These are phyloP conservation scores for Danaus melanippus DNA, from an alignment of 1,140 invertebrate genomes.

Conservation along the genomic window DNA sequence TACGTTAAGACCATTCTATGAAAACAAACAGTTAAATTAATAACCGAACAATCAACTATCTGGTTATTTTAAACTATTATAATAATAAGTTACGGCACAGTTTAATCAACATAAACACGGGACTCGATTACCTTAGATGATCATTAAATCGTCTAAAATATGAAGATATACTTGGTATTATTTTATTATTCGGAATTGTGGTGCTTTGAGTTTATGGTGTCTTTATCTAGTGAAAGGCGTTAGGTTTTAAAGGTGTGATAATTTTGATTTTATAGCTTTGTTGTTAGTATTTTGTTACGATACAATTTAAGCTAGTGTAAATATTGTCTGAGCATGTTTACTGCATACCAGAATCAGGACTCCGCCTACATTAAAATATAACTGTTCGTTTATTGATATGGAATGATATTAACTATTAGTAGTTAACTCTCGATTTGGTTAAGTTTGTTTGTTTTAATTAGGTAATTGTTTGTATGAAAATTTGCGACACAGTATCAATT, in stretches of 20 bases:
- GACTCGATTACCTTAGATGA: constrained; percentile 27
- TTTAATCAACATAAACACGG: constrained; percentile 29
- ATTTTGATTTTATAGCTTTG: constrained; percentile 16
- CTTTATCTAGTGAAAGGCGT: constrained; percentile 25
- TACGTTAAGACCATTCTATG: too few relatives aligned
- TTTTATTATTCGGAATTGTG: constrained; percentile 23
- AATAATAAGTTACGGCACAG: constrained; percentile 4
- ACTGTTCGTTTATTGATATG: too few relatives aligned
- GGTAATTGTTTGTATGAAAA: constrained; percentile 2
- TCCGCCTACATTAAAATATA: too few relatives aligned
- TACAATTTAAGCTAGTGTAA: constrained; percentile 5
- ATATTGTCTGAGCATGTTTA: constrained; percentile 1
- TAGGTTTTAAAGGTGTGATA: constrained; percentile 13
- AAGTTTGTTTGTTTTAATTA: not conserved
- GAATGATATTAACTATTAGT: too few relatives aligned
- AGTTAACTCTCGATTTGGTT: too few relatives aligned
- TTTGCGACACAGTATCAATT: not conserved
- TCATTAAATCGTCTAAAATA: constrained; percentile 31
- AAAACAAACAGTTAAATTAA: too few relatives aligned
- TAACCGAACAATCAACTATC: too few relatives aligned
- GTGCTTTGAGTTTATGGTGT: constrained; percentile 20
- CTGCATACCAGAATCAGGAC: too few relatives aligned
- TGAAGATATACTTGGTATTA: constrained; percentile 22
- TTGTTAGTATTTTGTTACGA: constrained; percentile 18
- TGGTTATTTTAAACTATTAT: too few relatives aligned